Conservation (phyloP, 2,797 vertebrate species). For the Leptodactylus fallax region DNA sequence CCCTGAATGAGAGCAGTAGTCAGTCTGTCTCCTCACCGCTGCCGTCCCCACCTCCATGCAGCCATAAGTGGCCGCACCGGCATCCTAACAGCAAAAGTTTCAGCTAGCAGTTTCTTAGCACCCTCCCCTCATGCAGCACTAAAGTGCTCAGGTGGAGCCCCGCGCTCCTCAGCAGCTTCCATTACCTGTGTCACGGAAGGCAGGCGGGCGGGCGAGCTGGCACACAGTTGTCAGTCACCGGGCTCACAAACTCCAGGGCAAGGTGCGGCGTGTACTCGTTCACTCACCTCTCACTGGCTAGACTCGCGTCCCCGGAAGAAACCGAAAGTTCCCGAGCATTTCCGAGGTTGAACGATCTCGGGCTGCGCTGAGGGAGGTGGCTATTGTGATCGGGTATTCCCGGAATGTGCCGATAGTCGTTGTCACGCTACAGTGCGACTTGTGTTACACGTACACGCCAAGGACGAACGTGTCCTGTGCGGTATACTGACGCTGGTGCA, state of each 20-base stretch:
- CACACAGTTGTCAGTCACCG: not conserved
- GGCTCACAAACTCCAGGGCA: not conserved
- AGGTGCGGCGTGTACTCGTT: conserved; percentile 47
- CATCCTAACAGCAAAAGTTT: not conserved
- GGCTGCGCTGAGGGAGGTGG: not conserved
- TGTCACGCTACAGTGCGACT: not conserved
- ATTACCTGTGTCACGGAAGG: not conserved
- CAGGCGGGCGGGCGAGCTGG: not conserved
- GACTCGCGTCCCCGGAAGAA: conserved; percentile 38
- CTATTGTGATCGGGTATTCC: conserved; percentile 65
- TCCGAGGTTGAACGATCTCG: conserved; percentile 37
- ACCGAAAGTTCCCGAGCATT: conserved; percentile 11
- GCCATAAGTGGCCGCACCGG: not conserved
- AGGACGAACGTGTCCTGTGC: not conserved
- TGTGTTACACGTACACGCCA: not conserved
- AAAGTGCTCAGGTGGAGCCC: not conserved
- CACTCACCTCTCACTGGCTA: conserved; percentile 8
- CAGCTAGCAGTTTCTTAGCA: not conserved
- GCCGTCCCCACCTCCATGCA: not conserved
- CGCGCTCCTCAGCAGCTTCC: not conserved
- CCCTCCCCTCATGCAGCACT: not conserved
- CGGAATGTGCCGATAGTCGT: conserved; percentile 68
- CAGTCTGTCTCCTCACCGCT: not conserved
- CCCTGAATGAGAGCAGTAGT: not conserved
- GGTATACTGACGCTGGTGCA: too few species aligned